These are phyloP conservation scores for Falco columbarius DNA, from an alignment of 2,797 vertebrate species.

Conservation along the genomic window DNA sequence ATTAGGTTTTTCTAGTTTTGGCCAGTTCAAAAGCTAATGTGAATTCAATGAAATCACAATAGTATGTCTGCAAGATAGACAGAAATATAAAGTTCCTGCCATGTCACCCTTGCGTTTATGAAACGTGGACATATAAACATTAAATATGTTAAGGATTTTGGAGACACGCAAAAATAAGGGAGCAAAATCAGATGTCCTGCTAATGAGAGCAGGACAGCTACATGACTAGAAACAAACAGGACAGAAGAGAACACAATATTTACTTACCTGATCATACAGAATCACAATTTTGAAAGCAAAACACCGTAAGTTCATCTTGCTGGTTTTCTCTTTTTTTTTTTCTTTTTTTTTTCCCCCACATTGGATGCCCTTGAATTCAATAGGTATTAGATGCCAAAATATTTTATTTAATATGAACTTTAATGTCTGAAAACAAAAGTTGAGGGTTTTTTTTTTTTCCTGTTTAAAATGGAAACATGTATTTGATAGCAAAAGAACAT, in stretches of 20 bases:
- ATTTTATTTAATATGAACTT: neutral
- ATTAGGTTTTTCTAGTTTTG: conserved; percentile 3
- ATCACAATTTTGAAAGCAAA: neutral
- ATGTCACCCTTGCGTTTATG: neutral
- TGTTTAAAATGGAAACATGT: rapidly evolving
- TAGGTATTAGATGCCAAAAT: neutral
- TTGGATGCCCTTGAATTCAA: neutral
- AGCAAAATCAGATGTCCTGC: neutral
- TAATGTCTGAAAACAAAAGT: neutral
- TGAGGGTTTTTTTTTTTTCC: neutral
- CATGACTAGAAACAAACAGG: neutral
- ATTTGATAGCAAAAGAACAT: neutral
- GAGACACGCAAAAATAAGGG: neutral
- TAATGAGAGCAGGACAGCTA: neutral
- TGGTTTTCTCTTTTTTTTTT: neutral
- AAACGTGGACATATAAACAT: neutral
- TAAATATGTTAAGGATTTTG: neutral
- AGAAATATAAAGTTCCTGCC: neutral
- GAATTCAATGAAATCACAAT: neutral
- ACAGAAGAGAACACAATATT: neutral
- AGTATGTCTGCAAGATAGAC: neutral
- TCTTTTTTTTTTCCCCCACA: neutral
- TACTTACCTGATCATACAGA: neutral
- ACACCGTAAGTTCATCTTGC: neutral
- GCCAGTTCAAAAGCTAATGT: neutral